Base-by-base conservation (phyloP, 2,113 vertebrate genomes). In the Phrynocephalus versicolor region DNA sequence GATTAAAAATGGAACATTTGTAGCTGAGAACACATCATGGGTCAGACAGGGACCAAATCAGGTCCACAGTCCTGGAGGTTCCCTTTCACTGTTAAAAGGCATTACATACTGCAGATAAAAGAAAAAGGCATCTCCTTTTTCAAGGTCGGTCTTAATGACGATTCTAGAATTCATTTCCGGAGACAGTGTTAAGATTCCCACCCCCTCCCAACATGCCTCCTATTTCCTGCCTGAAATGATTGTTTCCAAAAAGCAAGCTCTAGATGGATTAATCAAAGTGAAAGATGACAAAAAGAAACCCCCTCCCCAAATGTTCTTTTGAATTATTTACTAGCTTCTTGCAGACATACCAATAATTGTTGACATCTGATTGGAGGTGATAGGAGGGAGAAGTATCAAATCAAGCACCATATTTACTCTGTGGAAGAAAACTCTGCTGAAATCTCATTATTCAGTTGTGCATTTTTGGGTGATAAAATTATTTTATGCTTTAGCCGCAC, bases 241-340 rank as follows among this genome's bases (percentile, higher is more conserved):
- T 79, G 82, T 37, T 16, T 84, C 67, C 73, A 84, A 78, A 91
- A 25, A 85, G 91, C 25, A 91, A 92, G 93, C 92, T 94, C 93
- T 91, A 25, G 30, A 78, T 81, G 90, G 94, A 90, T 93, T 94
- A 94, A 94, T 95, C 95, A 92, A 93, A 92, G 90, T 3, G 87
- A 86, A 91, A 93, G 93, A 92, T 86, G 90, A 93, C 60, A 74
- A 2, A 79, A 45, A 72, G 14, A 6, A 51, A 51, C 45, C 45
- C 45, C 10, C 45, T 10, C 45, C 45, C 10, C 45, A 5, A 5
- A 51, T 51, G 21, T n/a, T 82, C 79, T 88, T 79, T 91, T 93
- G 90, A 94, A 94, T 95, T 94, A 94, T 94, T 95, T 89, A 94
- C 94, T 10, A 55, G 92, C 88, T 90, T 93, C 81, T 78, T 84